Percentiles rank a stretch among this genome's conserved stretches.
Conservation (phyloP, 2,113 vertebrate genomes). For the Neolamprologus sp. region DNA sequence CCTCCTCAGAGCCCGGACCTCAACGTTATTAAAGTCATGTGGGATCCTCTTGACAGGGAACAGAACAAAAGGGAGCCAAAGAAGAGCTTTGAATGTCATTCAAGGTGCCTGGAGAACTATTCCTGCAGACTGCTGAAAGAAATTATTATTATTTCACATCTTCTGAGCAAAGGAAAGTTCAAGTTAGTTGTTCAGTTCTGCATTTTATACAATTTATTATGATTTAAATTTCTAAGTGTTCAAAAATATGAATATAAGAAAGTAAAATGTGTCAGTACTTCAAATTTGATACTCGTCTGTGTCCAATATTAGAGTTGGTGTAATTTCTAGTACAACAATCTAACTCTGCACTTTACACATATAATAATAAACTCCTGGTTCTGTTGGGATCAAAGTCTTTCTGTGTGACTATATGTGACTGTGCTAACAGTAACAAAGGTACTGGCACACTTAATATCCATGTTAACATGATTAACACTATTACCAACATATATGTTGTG, state of each 20-base stretch:
- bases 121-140: neutral
- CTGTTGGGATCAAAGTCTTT: neutral
- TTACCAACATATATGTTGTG: neutral
- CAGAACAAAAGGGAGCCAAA: neutral
- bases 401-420: neutral
- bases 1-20: neutral
- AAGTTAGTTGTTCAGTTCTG: neutral
- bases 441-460: neutral
- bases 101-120: neutral
- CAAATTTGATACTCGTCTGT: fast-evolving
- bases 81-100: neutral
- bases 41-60: neutral
- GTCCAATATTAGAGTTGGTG: neutral
- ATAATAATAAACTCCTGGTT: neutral
- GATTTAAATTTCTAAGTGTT: neutral
- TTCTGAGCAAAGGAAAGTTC: neutral
- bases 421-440: neutral
- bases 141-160: neutral
- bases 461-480: neutral
- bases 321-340: neutral
- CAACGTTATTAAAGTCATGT: neutral
- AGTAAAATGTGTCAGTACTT: neutral
- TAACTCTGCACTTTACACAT: neutral
- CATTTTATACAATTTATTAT: neutral
- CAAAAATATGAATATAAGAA: neutral